Percentiles rank a stretch among this genome's conserved stretches.
Conservation (phyloP, 2,888 invertebrate genomes). For the Rhodophaea formosa region DNA sequence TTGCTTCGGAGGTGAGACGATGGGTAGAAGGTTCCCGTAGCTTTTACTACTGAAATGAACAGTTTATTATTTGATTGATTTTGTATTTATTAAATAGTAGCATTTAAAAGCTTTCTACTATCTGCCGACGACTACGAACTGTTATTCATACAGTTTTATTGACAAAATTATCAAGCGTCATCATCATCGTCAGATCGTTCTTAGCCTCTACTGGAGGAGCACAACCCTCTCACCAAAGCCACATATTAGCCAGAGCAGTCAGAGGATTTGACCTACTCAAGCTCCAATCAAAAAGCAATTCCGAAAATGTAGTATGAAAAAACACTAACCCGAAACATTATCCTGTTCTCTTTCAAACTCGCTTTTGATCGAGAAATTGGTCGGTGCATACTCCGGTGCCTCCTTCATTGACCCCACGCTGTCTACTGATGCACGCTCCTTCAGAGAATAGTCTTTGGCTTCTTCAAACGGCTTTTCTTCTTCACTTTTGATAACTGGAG, state of each 20-base stretch:
- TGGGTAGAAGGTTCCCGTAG: conserved; percentile 95
- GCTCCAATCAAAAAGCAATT: background rate
- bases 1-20: conserved; percentile 84
- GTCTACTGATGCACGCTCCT: conserved; percentile 71
- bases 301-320: conserved; percentile 25
- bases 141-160: too few species aligned
- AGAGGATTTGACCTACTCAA: too few species aligned
- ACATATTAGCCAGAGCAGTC: too few species aligned
- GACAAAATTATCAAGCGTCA: too few species aligned
- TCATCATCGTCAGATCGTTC: too few species aligned
- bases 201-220: too few species aligned
- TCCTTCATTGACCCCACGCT: conserved; percentile 67
- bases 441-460: conserved; percentile 77
- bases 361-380: conserved; percentile 74
- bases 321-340: conserved; percentile 73
- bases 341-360: conserved; percentile 75
- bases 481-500: conserved; percentile 69
- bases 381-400: conserved; percentile 54
- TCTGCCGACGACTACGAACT: too few species aligned
- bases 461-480: conserved; percentile 70
- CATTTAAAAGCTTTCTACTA: too few species aligned
- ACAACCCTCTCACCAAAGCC: too few species aligned
- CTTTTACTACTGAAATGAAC: conserved; percentile 92
- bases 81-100: conserved; percentile 21
- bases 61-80: conserved; percentile 28